phyloP scores from a whole-genome alignment of 2,113 vertebrate genomes.

The Chloropsis cyanopogon region DNA sequence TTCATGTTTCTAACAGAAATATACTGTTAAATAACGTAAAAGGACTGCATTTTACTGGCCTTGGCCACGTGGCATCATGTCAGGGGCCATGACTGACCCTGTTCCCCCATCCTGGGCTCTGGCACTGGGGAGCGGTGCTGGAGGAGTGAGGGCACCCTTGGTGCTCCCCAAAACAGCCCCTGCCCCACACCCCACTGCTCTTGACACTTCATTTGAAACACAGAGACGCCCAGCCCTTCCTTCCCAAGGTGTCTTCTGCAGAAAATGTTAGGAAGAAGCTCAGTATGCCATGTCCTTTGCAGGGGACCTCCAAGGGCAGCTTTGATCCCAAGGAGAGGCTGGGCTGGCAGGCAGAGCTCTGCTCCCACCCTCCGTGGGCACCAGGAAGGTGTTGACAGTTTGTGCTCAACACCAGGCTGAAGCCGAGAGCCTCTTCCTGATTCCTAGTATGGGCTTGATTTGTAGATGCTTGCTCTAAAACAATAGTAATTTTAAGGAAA shows the following conservation, averaged over 20 bases:
- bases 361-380: not conserved
- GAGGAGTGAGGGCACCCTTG: fast-evolving
- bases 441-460: not conserved
- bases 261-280: not conserved
- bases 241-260: not conserved
- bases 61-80: not conserved
- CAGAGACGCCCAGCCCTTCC: not conserved
- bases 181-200: not conserved
- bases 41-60: not conserved
- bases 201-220: not conserved
- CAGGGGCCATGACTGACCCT: fast-evolving
- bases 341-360: not conserved
- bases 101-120: not conserved
- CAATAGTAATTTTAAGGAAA: not conserved
- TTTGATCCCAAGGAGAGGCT: fast-evolving
- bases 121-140: not conserved
- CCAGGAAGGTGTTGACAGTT: not conserved
- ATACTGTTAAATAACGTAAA: not conserved
- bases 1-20: not conserved
- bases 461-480: not conserved
- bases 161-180: not conserved
- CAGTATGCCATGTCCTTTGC: not conserved
- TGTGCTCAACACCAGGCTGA: not conserved
- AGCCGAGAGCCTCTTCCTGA: not conserved
- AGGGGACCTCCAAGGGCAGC: not conserved